Percentiles rank a stretch among this genome's conserved stretches.
phyloP scores from a whole-genome alignment of 2,113 vertebrate genomes.

The Excalfactoria chinensis region DNA sequence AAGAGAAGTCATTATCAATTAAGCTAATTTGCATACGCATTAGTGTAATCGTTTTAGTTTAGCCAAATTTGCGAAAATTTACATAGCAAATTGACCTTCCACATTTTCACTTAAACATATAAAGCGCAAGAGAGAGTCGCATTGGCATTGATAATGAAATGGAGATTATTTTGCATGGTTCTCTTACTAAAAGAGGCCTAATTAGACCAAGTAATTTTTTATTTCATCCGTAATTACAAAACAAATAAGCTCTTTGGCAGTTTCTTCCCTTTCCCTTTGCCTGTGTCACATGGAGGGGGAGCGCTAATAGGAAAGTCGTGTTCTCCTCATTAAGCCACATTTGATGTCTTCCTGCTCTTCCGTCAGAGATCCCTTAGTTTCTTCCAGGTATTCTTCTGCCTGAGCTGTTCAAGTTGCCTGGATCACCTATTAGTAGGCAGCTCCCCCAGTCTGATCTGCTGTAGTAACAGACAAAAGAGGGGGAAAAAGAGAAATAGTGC shows the following conservation, averaged over 20 bases:
- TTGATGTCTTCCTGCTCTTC: constrained; percentile 35
- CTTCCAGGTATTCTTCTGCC: constrained; percentile 49
- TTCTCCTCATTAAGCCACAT: constrained; percentile 56
- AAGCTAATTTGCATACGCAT: constrained; percentile 79
- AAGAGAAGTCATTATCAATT: constrained; percentile 78
- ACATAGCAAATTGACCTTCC: constrained; percentile 82
- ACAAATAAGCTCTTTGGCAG: constrained; percentile 64
- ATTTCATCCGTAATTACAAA: constrained; percentile 72
- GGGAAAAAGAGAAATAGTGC: background rate
- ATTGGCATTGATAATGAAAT: constrained; percentile 51
- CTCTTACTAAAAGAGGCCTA: constrained; percentile 66
- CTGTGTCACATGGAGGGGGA: constrained; percentile 27
- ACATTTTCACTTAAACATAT: constrained; percentile 70
- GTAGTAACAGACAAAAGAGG: background rate
- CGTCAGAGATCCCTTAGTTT: background rate
- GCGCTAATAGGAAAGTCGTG: constrained; percentile 32
- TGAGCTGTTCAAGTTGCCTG: constrained; percentile 41
- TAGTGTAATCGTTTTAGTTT: constrained; percentile 81
- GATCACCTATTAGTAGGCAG: constrained; percentile 56
- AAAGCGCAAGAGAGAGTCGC: constrained; percentile 34
- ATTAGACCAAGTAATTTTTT: constrained; percentile 76
- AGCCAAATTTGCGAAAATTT: constrained; percentile 80
- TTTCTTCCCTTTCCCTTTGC: constrained; percentile 18
- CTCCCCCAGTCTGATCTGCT: constrained; percentile 32
- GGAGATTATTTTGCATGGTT: constrained; percentile 67